phyloP scores from a whole-genome alignment of 2,113 vertebrate species.

The Xiphophorus couchianus region DNA sequence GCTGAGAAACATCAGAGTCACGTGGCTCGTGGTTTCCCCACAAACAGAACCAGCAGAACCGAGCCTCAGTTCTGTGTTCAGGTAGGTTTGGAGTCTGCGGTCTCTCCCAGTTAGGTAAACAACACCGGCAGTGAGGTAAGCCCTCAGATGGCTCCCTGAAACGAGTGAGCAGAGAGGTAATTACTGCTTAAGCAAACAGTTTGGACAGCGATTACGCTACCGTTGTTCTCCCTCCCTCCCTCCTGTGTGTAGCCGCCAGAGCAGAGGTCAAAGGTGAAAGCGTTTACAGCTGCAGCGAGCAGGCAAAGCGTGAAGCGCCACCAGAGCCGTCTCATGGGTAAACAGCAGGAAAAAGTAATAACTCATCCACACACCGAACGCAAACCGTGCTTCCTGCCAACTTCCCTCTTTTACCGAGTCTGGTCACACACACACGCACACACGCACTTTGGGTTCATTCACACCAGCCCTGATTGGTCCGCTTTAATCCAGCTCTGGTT shows the following conservation, averaged over 20 bases:
- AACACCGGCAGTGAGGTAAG: not conserved
- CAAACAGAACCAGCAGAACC: not conserved
- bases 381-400: conserved; percentile 71
- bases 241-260: not conserved
- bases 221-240: conserved; percentile 38
- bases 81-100: no score
- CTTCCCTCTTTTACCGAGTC: conserved; percentile 61
- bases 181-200: conserved; percentile 57
- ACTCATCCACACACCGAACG: conserved; percentile 72
- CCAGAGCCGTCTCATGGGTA: conserved; percentile 47
- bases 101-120: conserved; percentile 19
- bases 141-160: conserved; percentile 6
- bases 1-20: not conserved
- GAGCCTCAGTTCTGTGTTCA: not conserved
- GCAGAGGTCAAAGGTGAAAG: conserved; percentile 63
- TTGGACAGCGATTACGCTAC: conserved; percentile 47
- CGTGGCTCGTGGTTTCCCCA: no score
- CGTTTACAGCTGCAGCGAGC: conserved; percentile 52
- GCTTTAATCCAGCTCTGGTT: no score
- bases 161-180: conserved; percentile 34
- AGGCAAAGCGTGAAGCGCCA: conserved; percentile 66
- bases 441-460: no score
- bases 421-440: conserved; percentile 18
- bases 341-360: conserved; percentile 78
- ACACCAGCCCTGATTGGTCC: no score